Base-by-base conservation (phyloP, 1,140 invertebrate genomes). In the Panagrolaimus sp. region DNA sequence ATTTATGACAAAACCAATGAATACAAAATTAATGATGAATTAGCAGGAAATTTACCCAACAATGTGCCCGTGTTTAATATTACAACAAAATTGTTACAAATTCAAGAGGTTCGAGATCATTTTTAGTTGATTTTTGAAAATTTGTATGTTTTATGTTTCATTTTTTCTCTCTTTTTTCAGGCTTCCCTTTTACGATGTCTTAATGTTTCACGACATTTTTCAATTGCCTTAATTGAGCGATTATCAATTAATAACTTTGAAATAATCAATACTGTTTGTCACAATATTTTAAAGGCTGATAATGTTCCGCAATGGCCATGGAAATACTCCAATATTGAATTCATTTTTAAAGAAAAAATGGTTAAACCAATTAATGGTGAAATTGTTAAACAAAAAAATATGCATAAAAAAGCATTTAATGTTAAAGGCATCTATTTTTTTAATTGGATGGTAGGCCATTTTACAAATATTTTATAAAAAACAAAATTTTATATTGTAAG, bases 221-320 rank as follows among this genome's bases (percentile, higher is more conserved):
- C 52, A 21, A 17, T 58, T 26, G 52, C 52, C 17, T 28, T 58
- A 2, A 17, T 58, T 28, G 52, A 58, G 28, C 52, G 52, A 10
- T 26, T 26, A 58, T 21, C 52, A 12, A 21, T 5, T 12, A 58
- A 58, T 58, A 28, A 58, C 28, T 28, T 58, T 21, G 21, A 58
- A 21, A 58, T 58, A 24, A 24, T 58, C 52, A 58, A 58, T 58
- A 58, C 52, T 28, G 52, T 58, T 10, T 26, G 21, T n/a, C 52
- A 58, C 17, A 58, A 24, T n/a, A 58, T 58, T 28, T 21, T 58
- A 28, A 58, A 58, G 17, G 14, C 9, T 12, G 52, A 58, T 21
- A n/a, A 2, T 28, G 3, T 10, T 26, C 52, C 52, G 5, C 10
- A 12, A 58, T 58, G 52, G 52, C 52, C 52, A 14, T 58, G 52